Evolutionary conservation across 2,888 invertebrate species (phyloP), one percentile per base, ranked within the genome.

Genomic region (Oegoconia quadripuncta): DNA sequence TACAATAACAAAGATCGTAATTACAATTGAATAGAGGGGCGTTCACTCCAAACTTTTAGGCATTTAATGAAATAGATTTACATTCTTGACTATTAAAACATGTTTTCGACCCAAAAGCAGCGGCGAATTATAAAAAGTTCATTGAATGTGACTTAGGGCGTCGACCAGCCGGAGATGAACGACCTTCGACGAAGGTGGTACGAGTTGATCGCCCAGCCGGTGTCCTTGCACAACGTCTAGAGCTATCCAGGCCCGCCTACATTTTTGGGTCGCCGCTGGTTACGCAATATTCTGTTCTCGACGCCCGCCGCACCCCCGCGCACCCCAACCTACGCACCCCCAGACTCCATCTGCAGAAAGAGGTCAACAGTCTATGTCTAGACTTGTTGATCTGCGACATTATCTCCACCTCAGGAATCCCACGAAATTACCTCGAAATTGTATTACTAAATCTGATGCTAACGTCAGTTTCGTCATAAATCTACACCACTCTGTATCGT

Each of bases 171-270:
- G 36, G 41, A 70, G 77, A 69, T 76, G 67, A 77, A 77, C 63
- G 77, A 60, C 70, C 77, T 64, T 63, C 59, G 62, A 64, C 62
- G 69, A 72, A 75, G 75, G 73, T 71, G 70, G 65, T 55, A 48
- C 60, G 64, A 70, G 73, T 76, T 77, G 72, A 79, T 72, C 68
- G 74, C 60, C 70, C 74, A 64, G 63, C 60, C 58, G 64, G 60
- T 65, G 76, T 66, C 72, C 77, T 74, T 71, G 68, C 64, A 56
- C 62, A 51, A 53, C 39, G 23, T 13, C 22, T 16, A 12, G 2
- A 34, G 42, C 5, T 26, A 34, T 13, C 34, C 20, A 18, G 3
- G 5, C 20, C 63, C 58, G 64, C 68, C 66, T 69, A 48, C 60
- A 54, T 67, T 68, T 72, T 61, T 67, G 63, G 75, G 27, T 27